Evolutionary conservation across 2,113 vertebrate genomes (phyloP).

Genomic region (Sorex araneus): DNA sequence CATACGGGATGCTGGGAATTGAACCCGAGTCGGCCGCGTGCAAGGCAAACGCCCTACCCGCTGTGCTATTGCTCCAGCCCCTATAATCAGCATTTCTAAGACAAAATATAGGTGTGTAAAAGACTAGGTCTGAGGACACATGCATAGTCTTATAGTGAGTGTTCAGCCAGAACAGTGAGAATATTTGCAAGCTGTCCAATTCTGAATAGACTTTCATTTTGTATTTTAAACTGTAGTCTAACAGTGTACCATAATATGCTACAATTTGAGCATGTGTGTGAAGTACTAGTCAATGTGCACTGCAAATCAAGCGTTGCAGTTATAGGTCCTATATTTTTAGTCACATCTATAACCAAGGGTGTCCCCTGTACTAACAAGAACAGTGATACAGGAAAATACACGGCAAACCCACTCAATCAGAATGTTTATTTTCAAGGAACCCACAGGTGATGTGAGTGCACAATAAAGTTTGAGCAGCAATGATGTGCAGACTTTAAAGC

Average conservation of each 20-base stretch:
- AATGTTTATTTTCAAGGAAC: constrained; percentile 1
- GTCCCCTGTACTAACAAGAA: neutral
- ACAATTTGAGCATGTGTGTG: neutral
- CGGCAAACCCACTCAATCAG: neutral
- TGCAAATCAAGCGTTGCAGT: too few species aligned
- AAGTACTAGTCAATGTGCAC: neutral
- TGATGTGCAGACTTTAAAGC: neutral
- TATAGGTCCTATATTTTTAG: neutral
- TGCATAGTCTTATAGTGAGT: too few species aligned
- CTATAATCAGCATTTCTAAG: too few species aligned
- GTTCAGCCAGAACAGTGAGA: too few species aligned
- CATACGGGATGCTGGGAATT: too few species aligned
- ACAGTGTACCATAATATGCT: neutral
- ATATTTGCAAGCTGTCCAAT: too few species aligned
- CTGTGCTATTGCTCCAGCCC: too few species aligned
- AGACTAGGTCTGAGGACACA: too few species aligned
- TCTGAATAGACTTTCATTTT: neutral
- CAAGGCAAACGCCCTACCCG: too few species aligned
- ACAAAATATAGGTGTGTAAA: too few species aligned
- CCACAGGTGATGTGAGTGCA: neutral
- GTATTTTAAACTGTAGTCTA: neutral
- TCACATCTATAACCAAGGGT: neutral
- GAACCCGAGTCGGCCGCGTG: too few species aligned
- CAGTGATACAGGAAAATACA: too few species aligned
- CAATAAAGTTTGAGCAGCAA: constrained; percentile 10